Evolutionary conservation across 2,888 invertebrate genomes (phyloP).

Genomic region (Tridacna gigas): DNA sequence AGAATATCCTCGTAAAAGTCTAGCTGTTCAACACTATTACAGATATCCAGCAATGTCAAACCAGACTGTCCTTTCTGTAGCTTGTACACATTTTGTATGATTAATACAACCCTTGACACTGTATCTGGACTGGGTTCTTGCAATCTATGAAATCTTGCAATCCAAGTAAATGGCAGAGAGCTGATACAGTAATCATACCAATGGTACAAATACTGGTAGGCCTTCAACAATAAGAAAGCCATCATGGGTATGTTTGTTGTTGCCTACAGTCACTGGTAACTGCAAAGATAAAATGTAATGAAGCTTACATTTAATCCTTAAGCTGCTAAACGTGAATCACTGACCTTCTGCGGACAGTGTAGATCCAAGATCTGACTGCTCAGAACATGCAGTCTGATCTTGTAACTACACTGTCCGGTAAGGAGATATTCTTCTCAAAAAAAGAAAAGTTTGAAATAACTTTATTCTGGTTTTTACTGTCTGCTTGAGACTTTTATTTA

Average conservation of each 20-base stretch:
- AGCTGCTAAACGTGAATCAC: too few species aligned
- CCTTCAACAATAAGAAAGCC: constrained; percentile 58
- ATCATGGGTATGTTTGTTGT: constrained; percentile 20
- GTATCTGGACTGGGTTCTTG: constrained; percentile 63
- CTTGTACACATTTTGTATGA: constrained; percentile 64
- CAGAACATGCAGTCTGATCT: too few species aligned
- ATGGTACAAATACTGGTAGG: constrained; percentile 68
- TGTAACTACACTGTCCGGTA: too few species aligned
- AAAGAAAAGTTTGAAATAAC: too few species aligned
- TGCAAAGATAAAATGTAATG: neutral
- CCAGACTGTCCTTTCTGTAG: constrained; percentile 31
- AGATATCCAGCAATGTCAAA: constrained; percentile 38
- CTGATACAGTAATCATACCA: constrained; percentile 70
- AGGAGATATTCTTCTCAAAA: too few species aligned
- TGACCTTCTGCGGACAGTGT: too few species aligned
- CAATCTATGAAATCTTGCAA: constrained; percentile 60
- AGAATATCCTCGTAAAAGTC: constrained; percentile 74
- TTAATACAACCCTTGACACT: constrained; percentile 51
- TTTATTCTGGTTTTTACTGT: too few species aligned
- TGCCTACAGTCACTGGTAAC: neutral
- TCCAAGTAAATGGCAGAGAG: constrained; percentile 70
- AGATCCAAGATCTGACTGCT: too few species aligned
- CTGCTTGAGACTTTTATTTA: too few species aligned
- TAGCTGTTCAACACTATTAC: constrained; percentile 57
- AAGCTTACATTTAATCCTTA: too few species aligned